Percentiles rank a stretch among this genome's conserved stretches.
phyloP scores from a whole-genome alignment of 2,113 vertebrate genomes.

The Salvelinus alpinus region DNA sequence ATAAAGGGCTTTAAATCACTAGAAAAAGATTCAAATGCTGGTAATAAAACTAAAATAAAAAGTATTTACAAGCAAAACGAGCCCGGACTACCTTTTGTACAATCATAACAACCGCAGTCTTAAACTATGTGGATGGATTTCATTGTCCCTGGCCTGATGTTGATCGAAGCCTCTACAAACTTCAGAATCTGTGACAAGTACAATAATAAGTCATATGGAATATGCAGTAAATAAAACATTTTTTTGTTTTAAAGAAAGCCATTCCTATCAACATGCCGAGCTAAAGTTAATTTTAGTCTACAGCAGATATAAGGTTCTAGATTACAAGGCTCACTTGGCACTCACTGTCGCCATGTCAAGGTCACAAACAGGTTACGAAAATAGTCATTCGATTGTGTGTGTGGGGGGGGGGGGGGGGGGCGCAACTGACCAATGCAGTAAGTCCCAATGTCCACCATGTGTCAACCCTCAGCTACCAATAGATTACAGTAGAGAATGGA shows the following conservation, averaged over 20 bases:
- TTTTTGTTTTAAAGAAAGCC: too few relatives aligned
- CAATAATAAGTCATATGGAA: constrained; percentile 10
- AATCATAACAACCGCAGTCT: constrained; percentile 33
- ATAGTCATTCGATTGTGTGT: too few relatives aligned
- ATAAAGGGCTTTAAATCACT: constrained; percentile 74
- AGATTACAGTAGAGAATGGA: too few relatives aligned
- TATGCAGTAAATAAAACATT: neutral
- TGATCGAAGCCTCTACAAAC: neutral
- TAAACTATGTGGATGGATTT: constrained; percentile 19
- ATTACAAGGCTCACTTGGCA: neutral
- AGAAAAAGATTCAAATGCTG: constrained; percentile 86
- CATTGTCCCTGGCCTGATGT: constrained; percentile 29
- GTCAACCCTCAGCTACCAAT: too few relatives aligned
- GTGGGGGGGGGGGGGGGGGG: too few relatives aligned
- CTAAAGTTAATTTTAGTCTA: neutral
- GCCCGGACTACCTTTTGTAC: constrained; percentile 72
- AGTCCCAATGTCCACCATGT: too few relatives aligned
- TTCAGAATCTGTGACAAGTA: constrained; percentile 21
- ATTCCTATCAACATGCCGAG: neutral
- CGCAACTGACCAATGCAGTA: too few relatives aligned
- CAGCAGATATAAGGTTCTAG: neutral
- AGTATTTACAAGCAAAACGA: constrained; percentile 89
- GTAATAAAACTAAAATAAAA: constrained; percentile 53
- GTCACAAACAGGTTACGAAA: too few relatives aligned
- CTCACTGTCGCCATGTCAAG: too few relatives aligned